Conservation (phyloP, 64 coral and sea anemone genomes). For the Stylophora pistillata region DNA sequence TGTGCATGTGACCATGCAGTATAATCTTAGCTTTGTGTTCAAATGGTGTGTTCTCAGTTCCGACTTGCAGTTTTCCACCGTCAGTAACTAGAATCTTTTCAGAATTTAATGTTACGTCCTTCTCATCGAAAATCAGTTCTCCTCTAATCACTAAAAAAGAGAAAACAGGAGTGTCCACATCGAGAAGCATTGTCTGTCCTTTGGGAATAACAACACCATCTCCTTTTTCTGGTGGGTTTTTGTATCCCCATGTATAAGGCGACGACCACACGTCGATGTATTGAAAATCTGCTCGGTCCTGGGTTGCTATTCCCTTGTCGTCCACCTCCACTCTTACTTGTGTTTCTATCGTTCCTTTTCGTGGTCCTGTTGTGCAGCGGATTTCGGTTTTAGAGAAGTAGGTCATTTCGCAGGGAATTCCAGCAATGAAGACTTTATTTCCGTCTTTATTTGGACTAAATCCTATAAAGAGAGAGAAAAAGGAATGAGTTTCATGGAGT, state of each 20-base stretch:
- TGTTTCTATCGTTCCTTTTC: slow-evolving; percentile 23
- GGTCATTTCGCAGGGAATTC: slow-evolving; percentile 47
- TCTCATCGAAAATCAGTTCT: slow-evolving; percentile 78
- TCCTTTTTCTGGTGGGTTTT: slow-evolving; percentile 57
- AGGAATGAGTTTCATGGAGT: background rate
- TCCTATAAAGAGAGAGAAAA: slow-evolving; percentile 32
- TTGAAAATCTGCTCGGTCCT: slow-evolving; percentile 62
- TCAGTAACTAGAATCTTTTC: slow-evolving; percentile 74
- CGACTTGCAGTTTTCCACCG: slow-evolving; percentile 69
- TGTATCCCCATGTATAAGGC: slow-evolving; percentile 66
- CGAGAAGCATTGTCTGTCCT: slow-evolving; percentile 77
- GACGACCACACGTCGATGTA: slow-evolving; percentile 90
- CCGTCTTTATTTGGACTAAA: slow-evolving; percentile 34
- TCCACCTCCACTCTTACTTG: slow-evolving; percentile 66
- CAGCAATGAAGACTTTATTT: slow-evolving; percentile 67
- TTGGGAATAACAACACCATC: slow-evolving; percentile 49
- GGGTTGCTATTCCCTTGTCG: slow-evolving; percentile 46
- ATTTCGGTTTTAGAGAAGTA: slow-evolving; percentile 55
- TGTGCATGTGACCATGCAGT: slow-evolving; percentile 54
- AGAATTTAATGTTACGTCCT: slow-evolving; percentile 63
- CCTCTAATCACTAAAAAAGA: slow-evolving; percentile 69
- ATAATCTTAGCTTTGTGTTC: slow-evolving; percentile 74
- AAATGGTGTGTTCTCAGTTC: slow-evolving; percentile 72
- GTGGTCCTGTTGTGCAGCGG: slow-evolving; percentile 62
- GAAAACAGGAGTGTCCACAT: slow-evolving; percentile 66